Evolutionary conservation across 2,113 vertebrate species (phyloP).

Genomic region (Megalops atlanticus): DNA sequence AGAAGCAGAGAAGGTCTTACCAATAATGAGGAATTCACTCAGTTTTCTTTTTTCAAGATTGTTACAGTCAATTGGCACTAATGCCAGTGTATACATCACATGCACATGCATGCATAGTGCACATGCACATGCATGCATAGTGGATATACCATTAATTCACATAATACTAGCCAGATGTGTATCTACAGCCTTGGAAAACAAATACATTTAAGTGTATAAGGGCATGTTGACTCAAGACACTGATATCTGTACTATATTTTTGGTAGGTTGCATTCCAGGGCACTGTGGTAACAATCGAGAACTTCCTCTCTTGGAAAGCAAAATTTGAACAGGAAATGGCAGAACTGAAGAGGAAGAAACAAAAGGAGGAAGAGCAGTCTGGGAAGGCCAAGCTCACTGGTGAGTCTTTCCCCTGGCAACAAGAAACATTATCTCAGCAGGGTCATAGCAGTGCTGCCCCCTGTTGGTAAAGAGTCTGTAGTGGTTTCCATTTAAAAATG

Average conservation of each 20-base stretch:
- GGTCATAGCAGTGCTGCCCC: too few relatives aligned
- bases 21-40: background rate
- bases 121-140: background rate
- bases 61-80: background rate
- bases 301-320: conserved; percentile 92
- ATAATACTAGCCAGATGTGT: background rate
- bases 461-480: too few relatives aligned
- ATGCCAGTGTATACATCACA: background rate
- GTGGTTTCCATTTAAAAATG: too few relatives aligned
- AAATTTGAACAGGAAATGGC: conserved; percentile 86
- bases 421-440: too few relatives aligned
- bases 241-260: background rate
- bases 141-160: background rate
- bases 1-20: conserved; percentile 91
- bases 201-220: background rate
- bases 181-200: background rate
- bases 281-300: conserved; percentile 95
- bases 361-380: conserved; percentile 90
- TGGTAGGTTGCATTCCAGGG: conserved; percentile 78
- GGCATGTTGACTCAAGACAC: background rate
- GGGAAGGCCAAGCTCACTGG: conserved; percentile 92
- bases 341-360: conserved; percentile 85
- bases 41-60: background rate
- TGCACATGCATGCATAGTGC: background rate
- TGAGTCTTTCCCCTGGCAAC: conserved; percentile 58